Evolutionary conservation across 2,888 invertebrate genomes (phyloP).

Genomic region (Petrophora chlorosata): DNA sequence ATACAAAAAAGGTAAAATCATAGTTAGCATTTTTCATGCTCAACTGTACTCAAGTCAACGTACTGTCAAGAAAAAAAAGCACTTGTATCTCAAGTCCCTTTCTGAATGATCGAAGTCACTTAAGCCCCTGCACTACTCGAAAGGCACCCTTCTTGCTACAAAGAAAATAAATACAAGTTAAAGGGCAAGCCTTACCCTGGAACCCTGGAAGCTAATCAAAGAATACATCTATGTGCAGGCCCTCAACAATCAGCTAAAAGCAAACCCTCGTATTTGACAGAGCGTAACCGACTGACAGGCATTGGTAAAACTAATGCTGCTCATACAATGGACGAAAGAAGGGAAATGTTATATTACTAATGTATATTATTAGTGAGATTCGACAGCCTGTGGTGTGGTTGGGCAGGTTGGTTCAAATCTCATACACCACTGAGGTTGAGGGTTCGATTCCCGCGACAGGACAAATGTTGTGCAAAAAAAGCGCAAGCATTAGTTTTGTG

Average conservation of each 20-base stretch:
- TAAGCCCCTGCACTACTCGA: not conserved
- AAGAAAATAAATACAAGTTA: conserved; percentile 30
- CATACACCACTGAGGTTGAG: too few relatives aligned
- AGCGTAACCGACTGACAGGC: conserved; percentile 28
- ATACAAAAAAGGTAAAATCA: too few relatives aligned
- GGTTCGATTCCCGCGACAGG: too few relatives aligned
- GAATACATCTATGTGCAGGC: conserved; percentile 25
- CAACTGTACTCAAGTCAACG: too few relatives aligned
- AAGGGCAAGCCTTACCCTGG: conserved; percentile 23
- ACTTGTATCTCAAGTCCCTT: not conserved
- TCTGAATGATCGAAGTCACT: not conserved
- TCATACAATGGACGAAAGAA: conserved; percentile 7
- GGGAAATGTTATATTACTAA: not conserved
- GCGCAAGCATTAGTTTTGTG: too few relatives aligned
- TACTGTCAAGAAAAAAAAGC: too few relatives aligned
- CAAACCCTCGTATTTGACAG: conserved; percentile 33
- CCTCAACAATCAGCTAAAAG: conserved; percentile 38
- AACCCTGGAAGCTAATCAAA: conserved; percentile 27
- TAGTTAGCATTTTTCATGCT: too few relatives aligned
- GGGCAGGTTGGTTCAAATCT: too few relatives aligned
- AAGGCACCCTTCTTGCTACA: conserved; percentile 11
- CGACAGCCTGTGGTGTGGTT: too few relatives aligned
- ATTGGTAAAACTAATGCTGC: conserved; percentile 15
- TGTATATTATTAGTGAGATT: not conserved
- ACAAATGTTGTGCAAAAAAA: too few relatives aligned